Evolutionary conservation across 1,140 invertebrate species (phyloP).

Genomic region (Pogonognathellus flavescens): DNA sequence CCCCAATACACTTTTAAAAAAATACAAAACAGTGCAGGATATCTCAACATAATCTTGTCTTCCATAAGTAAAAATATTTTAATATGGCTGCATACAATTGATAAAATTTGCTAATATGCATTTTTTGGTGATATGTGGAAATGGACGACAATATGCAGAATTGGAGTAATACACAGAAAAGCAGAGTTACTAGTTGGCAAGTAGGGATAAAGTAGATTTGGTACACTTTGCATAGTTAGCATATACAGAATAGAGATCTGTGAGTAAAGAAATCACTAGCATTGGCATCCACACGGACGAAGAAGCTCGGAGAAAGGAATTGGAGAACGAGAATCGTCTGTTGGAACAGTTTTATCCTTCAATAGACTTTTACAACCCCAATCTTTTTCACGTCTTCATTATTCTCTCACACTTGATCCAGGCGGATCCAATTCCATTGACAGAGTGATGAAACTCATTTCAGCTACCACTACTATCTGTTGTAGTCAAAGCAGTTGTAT

Average conservation of each 20-base stretch:
- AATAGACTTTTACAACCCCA: constrained; percentile 43
- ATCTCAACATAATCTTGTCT: no score
- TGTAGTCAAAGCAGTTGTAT: neutral
- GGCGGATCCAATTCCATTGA: constrained; percentile 41
- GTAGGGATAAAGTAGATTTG: constrained; percentile 7
- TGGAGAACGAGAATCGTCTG: constrained; percentile 5
- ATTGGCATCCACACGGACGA: neutral
- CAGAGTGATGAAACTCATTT: constrained; percentile 46
- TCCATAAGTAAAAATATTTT: no score
- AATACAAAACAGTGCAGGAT: no score
- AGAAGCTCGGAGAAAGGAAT: constrained; percentile 2
- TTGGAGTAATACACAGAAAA: neutral
- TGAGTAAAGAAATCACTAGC: neutral
- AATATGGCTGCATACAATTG: no score
- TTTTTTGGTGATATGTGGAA: no score
- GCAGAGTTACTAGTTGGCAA: neutral
- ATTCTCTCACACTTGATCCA: constrained; percentile 49
- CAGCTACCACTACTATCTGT: neutral
- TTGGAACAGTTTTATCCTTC: constrained; percentile 32
- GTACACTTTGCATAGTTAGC: constrained; percentile 3
- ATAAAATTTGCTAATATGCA: no score
- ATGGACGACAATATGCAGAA: neutral
- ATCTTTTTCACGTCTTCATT: constrained; percentile 50
- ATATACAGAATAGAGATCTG: neutral
- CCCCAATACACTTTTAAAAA: no score